Evolutionary conservation across 2,797 vertebrate genomes (phyloP), one percentile per base, ranked within the genome.

Genomic region (Bovichtus variegatus): DNA sequence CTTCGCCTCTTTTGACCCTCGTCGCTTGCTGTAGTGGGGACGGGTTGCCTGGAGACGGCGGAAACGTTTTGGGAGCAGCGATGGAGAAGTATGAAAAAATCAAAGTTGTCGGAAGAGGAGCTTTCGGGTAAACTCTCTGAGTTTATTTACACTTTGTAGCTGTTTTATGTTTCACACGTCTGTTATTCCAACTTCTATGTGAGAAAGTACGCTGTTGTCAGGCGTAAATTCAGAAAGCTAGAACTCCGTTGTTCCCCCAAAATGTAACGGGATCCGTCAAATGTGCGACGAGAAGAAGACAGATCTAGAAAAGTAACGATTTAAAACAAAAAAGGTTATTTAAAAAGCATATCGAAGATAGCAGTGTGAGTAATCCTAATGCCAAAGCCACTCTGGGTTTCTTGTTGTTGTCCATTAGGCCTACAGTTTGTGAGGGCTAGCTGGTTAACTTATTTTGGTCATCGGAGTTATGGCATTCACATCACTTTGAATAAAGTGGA

Each of bases 81-180:
- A 99, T 99, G 98, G 98, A 99, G 95, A 99, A 99, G 93, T 99
- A 99, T 89, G 97, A 99, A 89, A 97, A 98, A 92, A 98, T 99
- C 88, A 97, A 97, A 90, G 98, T 99, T 80, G 98, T 99, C 68
- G 98, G 98, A 50, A 95, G 98, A 96, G 98, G 98, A 91, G 98
- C 98, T 1, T 99, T 99, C 85, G 98, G 98, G 98, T 99, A 96
- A 97, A 95, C n/a, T 66, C 16, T 4, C 16, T 4, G 8, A 12
- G 2, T 77, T 57, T 53, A 47, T 19, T 50, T 19, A 34, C 34
- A 36, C 34, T 15, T 66, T 3, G 10, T 41, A 19, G 18, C 2
- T 40, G 0, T 44, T 65, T 64, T 13, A 5, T 38, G 8, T 46
- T 19, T 31, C 6, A 31, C 15, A 51, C 13, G 9, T 7, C 0